A percentile compares a stretch with the other conserved stretches of the same genome.
These are phyloP conservation scores for Tolmerus cingulatus DNA, from an alignment of 2,888 invertebrate genomes.

Conservation along the genomic window DNA sequence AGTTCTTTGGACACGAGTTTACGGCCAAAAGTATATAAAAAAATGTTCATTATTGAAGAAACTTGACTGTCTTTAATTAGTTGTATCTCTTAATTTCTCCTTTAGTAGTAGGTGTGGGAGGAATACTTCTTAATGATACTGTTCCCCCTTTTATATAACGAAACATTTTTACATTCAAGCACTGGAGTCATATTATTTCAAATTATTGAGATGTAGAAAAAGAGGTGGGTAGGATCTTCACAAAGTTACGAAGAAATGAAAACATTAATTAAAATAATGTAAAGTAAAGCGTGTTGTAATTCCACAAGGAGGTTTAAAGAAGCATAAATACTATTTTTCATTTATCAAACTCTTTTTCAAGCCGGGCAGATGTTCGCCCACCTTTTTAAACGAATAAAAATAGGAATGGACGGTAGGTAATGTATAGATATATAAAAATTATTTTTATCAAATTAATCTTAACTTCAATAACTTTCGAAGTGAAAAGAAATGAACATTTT, in stretches of 20 bases:
- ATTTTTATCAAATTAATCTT: too few species aligned
- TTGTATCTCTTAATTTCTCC: not conserved
- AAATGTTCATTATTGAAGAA: not conserved
- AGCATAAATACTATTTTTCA: not conserved
- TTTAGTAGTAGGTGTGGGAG: not conserved
- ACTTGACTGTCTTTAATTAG: not conserved
- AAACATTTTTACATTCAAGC: not conserved
- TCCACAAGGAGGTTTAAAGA: not conserved
- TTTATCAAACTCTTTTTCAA: too few species aligned
- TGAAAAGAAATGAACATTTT: too few species aligned
- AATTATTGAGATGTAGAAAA: not conserved
- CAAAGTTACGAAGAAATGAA: not conserved
- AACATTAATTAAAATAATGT: not conserved
- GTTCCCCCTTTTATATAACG: not conserved
- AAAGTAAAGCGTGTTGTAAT: not conserved
- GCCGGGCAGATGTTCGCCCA: too few species aligned
- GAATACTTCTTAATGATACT: not conserved
- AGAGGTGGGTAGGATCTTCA: not conserved
- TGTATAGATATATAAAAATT: too few species aligned
- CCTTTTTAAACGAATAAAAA: too few species aligned
- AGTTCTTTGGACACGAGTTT: not conserved
- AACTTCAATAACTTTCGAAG: too few species aligned
- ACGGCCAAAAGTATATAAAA: not conserved
- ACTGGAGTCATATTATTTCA: not conserved
- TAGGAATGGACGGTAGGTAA: too few species aligned